These are phyloP conservation scores for Xerus inauris DNA, from an alignment of 2,113 vertebrate species.

Conservation along the genomic window DNA sequence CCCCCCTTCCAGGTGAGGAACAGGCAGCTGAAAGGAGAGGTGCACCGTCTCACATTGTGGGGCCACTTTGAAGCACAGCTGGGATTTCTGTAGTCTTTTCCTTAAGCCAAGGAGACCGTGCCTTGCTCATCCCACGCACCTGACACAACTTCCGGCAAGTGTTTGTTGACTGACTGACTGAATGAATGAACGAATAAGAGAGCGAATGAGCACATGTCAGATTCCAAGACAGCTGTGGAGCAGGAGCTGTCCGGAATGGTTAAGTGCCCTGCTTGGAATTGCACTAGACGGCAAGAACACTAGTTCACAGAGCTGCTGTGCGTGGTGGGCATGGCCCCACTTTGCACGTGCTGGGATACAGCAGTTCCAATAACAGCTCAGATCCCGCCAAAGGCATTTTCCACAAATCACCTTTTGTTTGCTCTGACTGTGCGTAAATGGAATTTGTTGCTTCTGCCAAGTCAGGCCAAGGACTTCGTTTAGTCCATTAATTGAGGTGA, in stretches of 20 bases:
- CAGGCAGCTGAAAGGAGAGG: background rate
- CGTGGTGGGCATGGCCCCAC: accelerated
- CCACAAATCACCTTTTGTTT: background rate
- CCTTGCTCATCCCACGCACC: background rate
- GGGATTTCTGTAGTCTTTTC: background rate
- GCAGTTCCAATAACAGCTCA: background rate
- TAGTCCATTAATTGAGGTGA: background rate
- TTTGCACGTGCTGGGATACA: accelerated
- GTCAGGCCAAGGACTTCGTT: background rate
- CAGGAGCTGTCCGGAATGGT: background rate
- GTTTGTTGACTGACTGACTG: constrained; percentile 40
- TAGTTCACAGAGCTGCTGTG: background rate
- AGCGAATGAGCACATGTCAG: background rate
- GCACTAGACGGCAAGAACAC: background rate
- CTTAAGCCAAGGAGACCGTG: background rate
- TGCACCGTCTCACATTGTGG: accelerated
- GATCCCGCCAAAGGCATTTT: background rate
- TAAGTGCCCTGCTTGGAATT: background rate
- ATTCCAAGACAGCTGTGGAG: background rate
- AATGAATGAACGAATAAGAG: background rate
- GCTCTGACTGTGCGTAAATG: background rate
- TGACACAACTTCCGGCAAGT: background rate
- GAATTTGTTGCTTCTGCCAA: background rate
- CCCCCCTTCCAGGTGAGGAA: background rate
- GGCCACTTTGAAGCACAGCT: background rate